Base-by-base conservation (phyloP, 2,888 invertebrate species). In the Heterodera filipjevi region DNA sequence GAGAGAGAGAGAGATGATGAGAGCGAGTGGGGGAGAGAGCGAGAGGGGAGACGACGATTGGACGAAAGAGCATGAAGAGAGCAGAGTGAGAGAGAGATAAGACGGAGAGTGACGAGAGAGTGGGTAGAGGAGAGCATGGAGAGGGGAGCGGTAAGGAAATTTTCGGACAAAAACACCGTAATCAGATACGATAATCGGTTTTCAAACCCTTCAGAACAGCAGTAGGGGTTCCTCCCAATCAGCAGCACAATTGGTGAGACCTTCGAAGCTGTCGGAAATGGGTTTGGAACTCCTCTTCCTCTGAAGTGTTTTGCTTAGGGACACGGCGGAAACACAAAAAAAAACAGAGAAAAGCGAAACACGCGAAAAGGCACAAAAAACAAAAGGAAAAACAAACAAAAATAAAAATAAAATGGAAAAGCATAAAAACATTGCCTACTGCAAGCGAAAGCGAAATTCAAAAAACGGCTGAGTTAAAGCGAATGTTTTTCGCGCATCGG, bases 341-440 rank as follows among this genome's bases (percentile, higher is more conserved):
- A 64, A 22, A 77, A 33, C 68, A 64, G 27, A 66, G 46, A 66
- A 27, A 33, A 27, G 3, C 19, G 79, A 77, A 46, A 46, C 59
- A 59, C 35, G 66, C 33, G 53, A 49, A 66, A 44, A 79, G 33
- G 53, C 64, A 53, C 46, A 78, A 72, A 46, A 66, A 76, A 77
- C 22, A n/a, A 10, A 46, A 19, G 46, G 78, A 46, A 77, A 39
- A 27, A 22, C 44, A 78, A n/a, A n/a, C 27, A 46, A 59, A 59
- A 59, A 59, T 27, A 59, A 59, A 59, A 59, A 8, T 27, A 5
- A 59, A 59, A 27, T 22, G 22, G 27, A 27, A 59, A 59, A 59
- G 59, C 59, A 59, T n/a, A 27, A 22, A 59, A 27, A 27, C 59
- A 59, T 22, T 46, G 46, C 39, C 44, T 44, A 27, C 16, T 22